Evolutionary conservation across 1,140 invertebrate species (phyloP).

Genomic region (Pogonomyrmex californicus): DNA sequence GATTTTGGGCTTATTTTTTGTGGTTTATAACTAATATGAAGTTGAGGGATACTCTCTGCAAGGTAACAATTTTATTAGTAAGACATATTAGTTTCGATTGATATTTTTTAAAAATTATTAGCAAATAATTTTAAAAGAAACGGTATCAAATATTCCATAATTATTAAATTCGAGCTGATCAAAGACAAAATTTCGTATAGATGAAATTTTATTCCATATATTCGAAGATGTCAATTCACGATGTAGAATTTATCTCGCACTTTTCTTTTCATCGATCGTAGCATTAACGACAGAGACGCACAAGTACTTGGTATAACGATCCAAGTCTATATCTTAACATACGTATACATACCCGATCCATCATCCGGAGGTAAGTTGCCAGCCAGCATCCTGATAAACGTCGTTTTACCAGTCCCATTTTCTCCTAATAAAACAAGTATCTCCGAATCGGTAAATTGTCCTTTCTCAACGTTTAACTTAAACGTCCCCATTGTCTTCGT

Average conservation of each 20-base stretch:
- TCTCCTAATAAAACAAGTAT: slow-evolving; percentile 99
- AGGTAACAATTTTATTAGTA: slow-evolving; percentile 57
- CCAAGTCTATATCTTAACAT: background rate
- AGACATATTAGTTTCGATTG: background rate
- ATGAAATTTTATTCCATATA: background rate
- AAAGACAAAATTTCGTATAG: background rate
- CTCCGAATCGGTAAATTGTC: slow-evolving; percentile 99
- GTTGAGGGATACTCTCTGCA: slow-evolving; percentile 93
- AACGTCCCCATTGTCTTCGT: slow-evolving; percentile 95
- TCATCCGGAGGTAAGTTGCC: slow-evolving; percentile 97
- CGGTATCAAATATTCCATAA: background rate
- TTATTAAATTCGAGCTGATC: background rate
- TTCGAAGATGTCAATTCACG: background rate
- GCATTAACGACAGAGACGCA: background rate
- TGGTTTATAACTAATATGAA: slow-evolving; percentile 99
- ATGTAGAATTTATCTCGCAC: background rate
- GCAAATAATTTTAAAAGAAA: slow-evolving; percentile 12
- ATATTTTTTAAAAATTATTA: background rate
- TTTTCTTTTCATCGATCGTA: background rate
- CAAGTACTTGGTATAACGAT: background rate
- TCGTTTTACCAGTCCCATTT: slow-evolving; percentile 99
- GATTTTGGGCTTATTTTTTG: slow-evolving; percentile 99
- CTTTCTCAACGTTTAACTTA: slow-evolving; percentile 92
- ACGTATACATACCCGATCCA: slow-evolving; percentile 89
- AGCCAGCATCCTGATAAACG: slow-evolving; percentile 99